Conservation (phyloP, 2,888 invertebrate genomes). For the Noctua pronuba region DNA sequence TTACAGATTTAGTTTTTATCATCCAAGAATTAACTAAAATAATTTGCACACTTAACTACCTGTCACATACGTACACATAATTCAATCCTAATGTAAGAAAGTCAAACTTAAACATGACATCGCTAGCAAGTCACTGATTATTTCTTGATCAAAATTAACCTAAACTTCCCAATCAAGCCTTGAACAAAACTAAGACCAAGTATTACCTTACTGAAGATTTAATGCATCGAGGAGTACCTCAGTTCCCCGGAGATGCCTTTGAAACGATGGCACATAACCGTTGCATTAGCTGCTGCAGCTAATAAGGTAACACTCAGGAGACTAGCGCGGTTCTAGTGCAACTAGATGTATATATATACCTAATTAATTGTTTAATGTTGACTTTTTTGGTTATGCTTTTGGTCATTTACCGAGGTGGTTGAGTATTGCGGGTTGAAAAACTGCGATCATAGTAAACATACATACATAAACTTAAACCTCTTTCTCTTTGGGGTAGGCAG, state of each 20-base stretch:
- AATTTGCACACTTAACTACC: no score
- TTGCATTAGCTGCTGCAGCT: constrained; percentile 61
- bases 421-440: no score
- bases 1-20: no score
- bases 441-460: no score
- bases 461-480: no score
- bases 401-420: no score
- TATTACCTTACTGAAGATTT: constrained; percentile 24
- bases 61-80: no score
- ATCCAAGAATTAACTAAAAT: no score
- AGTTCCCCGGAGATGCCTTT: constrained; percentile 39
- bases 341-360: neutral
- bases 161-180: neutral
- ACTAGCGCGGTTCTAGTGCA: neutral
- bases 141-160: neutral
- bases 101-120: no score
- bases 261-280: constrained; percentile 51
- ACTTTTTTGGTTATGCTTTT: neutral
- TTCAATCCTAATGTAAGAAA: no score
- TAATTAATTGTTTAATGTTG: neutral
- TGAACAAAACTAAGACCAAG: neutral
- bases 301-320: constrained; percentile 49
- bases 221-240: constrained; percentile 60
- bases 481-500: no score
- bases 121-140: no score